A percentile compares a stretch with the other conserved stretches of the same genome.
Conservation (phyloP, 1,140 invertebrate genomes). For the Branchinecta lindahli region DNA sequence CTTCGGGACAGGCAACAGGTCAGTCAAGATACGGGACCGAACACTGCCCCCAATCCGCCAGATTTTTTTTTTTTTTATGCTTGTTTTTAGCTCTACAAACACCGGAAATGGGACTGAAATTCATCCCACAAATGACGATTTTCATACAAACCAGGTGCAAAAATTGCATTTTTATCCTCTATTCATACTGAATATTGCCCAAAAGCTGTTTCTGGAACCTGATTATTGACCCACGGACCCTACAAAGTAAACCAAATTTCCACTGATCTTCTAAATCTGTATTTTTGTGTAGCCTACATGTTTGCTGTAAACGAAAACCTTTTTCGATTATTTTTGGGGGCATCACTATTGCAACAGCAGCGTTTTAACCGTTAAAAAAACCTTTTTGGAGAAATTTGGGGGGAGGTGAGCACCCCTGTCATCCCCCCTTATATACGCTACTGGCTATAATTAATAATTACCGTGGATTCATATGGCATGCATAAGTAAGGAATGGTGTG, state of each 20-base stretch:
- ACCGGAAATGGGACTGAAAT: background rate
- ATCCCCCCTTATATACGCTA: no score
- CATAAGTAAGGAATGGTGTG: no score
- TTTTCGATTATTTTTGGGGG: background rate
- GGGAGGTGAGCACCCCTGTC: no score
- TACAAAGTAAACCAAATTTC: conserved; percentile 9
- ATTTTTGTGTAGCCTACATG: conserved; percentile 9
- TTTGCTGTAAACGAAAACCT: background rate
- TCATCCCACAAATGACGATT: conserved; percentile 8
- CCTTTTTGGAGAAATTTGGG: no score
- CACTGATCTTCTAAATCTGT: conserved; percentile 1
- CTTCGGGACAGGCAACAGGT: no score
- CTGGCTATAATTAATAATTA: no score
- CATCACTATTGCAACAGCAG: background rate
- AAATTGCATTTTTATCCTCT: background rate
- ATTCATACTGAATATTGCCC: background rate
- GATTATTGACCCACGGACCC: conserved; percentile 3
- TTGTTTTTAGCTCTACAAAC: no score
- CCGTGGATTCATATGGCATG: no score
- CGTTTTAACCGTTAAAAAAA: no score
- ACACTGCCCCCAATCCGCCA: no score
- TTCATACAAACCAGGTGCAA: conserved; percentile 1
- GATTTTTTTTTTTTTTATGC: no score
- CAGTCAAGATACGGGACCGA: no score
- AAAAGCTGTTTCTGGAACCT: conserved; percentile 5